These are phyloP conservation scores for Drosophila sp. DNA, from an alignment of 1,140 invertebrate genomes.

Conservation along the genomic window DNA sequence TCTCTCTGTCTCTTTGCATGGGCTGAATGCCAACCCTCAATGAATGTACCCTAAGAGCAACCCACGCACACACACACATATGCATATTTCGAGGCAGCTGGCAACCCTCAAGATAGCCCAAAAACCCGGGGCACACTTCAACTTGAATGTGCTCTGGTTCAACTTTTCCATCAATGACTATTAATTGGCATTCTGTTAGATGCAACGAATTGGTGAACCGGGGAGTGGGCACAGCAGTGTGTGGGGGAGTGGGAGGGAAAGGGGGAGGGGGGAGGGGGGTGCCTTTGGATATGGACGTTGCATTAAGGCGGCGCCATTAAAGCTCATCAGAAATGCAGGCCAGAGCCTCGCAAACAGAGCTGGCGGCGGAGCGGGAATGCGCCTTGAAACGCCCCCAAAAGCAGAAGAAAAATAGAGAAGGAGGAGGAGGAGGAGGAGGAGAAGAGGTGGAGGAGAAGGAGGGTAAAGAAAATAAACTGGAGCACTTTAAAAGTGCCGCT, in stretches of 20 bases:
- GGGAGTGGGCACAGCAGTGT: no score
- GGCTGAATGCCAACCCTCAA: conserved; percentile 49
- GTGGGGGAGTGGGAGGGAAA: background rate
- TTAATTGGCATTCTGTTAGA: conserved; percentile 70
- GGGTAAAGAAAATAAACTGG: background rate
- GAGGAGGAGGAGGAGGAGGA: no score
- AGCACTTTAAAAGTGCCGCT: conserved; percentile 66
- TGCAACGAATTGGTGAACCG: conserved; percentile 4
- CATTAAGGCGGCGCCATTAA: conserved; percentile 80
- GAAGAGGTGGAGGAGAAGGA: no score
- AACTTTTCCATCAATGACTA: conserved; percentile 79
- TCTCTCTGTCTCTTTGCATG: conserved; percentile 5
- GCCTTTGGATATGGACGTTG: conserved; percentile 24
- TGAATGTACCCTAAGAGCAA: conserved; percentile 9
- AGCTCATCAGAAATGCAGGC: conserved; percentile 79
- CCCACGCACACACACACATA: background rate
- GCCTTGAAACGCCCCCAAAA: conserved; percentile 10
- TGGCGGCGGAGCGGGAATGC: background rate
- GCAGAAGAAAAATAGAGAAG: background rate
- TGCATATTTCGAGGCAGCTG: conserved; percentile 32
- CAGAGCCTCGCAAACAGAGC: conserved; percentile 27
- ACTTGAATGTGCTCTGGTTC: conserved; percentile 42
- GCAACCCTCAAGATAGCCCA: conserved; percentile 45
- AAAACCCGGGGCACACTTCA: conserved; percentile 62
- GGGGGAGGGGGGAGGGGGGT: background rate